A percentile compares a stretch with the other conserved stretches of the same genome.
These are phyloP conservation scores for Heteropelma amictum DNA, from an alignment of 2,888 invertebrate genomes.

Conservation along the genomic window DNA sequence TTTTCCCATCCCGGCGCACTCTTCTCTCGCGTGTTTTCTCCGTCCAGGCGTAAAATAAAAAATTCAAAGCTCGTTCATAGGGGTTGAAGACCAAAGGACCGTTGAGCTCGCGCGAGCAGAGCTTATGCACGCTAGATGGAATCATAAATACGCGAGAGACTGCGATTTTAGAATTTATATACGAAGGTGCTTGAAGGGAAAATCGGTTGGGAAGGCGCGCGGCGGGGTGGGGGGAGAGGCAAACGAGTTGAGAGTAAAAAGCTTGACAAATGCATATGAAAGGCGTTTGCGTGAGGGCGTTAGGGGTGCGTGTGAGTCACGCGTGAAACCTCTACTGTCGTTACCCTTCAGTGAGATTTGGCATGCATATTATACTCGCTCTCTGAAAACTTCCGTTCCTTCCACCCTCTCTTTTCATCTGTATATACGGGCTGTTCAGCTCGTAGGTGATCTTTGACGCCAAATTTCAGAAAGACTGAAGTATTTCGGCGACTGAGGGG, in stretches of 20 bases:
- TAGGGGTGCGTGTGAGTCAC: constrained; percentile 51
- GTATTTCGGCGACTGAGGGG: too few species aligned
- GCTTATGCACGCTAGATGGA: constrained; percentile 45
- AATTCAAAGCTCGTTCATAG: constrained; percentile 56
- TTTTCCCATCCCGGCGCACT: neutral
- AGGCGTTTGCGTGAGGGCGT: constrained; percentile 31
- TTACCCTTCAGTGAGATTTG: constrained; percentile 26
- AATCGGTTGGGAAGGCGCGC: neutral
- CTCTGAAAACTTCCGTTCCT: constrained; percentile 44
- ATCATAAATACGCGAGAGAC: constrained; percentile 54
- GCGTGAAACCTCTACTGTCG: constrained; percentile 44
- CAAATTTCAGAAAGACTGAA: too few species aligned
- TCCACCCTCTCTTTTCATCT: constrained; percentile 27
- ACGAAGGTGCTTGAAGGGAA: constrained; percentile 18
- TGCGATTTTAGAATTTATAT: constrained; percentile 51
- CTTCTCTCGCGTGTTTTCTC: constrained; percentile 13
- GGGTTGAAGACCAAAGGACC: constrained; percentile 46
- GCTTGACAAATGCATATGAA: constrained; percentile 47
- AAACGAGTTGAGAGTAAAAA: constrained; percentile 12
- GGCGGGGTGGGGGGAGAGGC: neutral
- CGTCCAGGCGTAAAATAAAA: constrained; percentile 54
- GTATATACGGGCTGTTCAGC: too few species aligned
- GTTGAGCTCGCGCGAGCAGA: constrained; percentile 20
- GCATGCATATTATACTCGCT: constrained; percentile 31
- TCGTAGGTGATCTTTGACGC: too few species aligned